A percentile compares a stretch with the other conserved stretches of the same genome.
Conservation (phyloP, 2,888 invertebrate genomes). For the Scaptomyza tumidula region DNA sequence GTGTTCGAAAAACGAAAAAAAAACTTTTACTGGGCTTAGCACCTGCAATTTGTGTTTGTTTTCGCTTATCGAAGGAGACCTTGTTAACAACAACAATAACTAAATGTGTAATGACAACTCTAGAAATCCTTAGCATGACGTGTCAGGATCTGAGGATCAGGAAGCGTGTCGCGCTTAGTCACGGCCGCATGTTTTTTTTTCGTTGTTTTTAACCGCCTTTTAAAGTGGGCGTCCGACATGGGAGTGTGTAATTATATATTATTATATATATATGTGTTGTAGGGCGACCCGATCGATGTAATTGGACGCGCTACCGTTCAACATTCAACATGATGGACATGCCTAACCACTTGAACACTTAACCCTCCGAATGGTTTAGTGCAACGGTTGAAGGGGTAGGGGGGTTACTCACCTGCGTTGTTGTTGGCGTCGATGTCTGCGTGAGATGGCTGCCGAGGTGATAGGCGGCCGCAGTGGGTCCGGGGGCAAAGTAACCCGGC, state of each 20-base stretch:
- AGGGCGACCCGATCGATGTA: constrained; percentile 65
- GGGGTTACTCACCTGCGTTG: constrained; percentile 84
- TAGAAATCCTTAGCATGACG: constrained; percentile 72
- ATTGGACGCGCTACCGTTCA: constrained; percentile 76
- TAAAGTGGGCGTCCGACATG: constrained; percentile 76
- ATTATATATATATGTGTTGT: constrained; percentile 54
- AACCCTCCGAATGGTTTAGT: constrained; percentile 21
- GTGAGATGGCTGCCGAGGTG: constrained; percentile 85
- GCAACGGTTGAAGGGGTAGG: neutral
- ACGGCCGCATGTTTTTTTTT: constrained; percentile 62
- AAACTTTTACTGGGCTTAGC: constrained; percentile 18
- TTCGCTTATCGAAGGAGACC: constrained; percentile 22
- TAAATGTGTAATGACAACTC: constrained; percentile 75
- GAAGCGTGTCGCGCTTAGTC: constrained; percentile 70
- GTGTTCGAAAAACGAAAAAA: neutral
- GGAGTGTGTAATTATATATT: constrained; percentile 75
- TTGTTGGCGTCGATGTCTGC: constrained; percentile 82
- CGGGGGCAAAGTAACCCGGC: constrained; percentile 85
- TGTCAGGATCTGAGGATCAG: constrained; percentile 56
- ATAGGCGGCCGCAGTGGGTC: constrained; percentile 84
- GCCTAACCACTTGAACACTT: constrained; percentile 54
- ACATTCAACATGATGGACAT: constrained; percentile 51
- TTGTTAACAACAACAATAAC: constrained; percentile 43
- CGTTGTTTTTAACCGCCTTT: constrained; percentile 61
- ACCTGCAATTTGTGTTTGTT: constrained; percentile 53